phyloP scores from a whole-genome alignment of 2,797 vertebrate species.

The Percopsis omiscomaycus region DNA sequence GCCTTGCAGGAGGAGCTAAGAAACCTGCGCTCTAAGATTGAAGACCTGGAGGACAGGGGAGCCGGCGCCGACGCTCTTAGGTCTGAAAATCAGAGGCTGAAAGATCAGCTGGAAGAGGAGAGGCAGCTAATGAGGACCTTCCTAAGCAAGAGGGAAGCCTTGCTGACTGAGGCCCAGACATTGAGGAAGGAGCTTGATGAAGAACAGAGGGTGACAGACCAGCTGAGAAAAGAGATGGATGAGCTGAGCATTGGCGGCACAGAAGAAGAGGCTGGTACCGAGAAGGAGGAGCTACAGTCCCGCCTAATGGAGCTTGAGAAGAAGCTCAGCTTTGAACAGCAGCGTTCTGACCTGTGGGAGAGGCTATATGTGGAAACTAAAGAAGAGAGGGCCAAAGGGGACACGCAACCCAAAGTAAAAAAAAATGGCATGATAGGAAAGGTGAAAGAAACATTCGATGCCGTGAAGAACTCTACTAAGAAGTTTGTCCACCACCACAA shows the following conservation, averaged over 20 bases:
- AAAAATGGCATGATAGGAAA: constrained; percentile 85
- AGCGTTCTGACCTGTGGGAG: constrained; percentile 96
- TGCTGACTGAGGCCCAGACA: constrained; percentile 81
- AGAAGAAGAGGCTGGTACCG: constrained; percentile 51
- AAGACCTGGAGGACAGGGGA: constrained; percentile 80
- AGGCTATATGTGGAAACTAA: constrained; percentile 92
- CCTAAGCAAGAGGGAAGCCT: constrained; percentile 79
- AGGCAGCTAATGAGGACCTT: constrained; percentile 77
- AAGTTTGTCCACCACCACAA: constrained; percentile 98
- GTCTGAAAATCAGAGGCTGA: constrained; percentile 87
- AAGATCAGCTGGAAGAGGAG: constrained; percentile 85
- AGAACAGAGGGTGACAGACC: constrained; percentile 77
- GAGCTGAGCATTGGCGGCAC: constrained; percentile 68
- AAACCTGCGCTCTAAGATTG: constrained; percentile 82
- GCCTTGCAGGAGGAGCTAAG: constrained; percentile 84
- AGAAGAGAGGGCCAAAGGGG: constrained; percentile 82
- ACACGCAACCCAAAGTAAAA: constrained; percentile 73
- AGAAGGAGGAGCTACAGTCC: constrained; percentile 76
- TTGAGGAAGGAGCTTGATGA: constrained; percentile 83
- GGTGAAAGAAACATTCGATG: constrained; percentile 93
- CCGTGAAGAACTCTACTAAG: constrained; percentile 97
- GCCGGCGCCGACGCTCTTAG: constrained; percentile 74
- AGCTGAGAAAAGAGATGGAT: constrained; percentile 81
- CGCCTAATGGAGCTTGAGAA: constrained; percentile 86
- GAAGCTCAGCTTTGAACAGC: constrained; percentile 91